Evolutionary conservation across 2,113 vertebrate genomes (phyloP), one percentile per base, ranked within the genome.

Genomic region (Dolichallabes microphthalmus): DNA sequence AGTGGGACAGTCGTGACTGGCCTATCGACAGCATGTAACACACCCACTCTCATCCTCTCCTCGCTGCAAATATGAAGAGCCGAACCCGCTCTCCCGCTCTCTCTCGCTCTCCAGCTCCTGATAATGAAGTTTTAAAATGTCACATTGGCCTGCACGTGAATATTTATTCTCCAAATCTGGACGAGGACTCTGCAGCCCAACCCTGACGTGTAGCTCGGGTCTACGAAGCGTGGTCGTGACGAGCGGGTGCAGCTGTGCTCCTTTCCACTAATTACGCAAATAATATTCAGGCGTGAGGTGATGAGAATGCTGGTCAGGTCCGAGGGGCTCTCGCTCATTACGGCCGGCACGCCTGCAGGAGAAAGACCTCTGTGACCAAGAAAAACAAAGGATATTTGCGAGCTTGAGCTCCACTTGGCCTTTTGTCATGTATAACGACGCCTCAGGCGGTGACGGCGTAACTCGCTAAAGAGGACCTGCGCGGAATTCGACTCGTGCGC

Each of bases 1-100:
- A 77, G 76, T 88, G 82, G 82, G 85, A 86, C 85, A 82, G 61
- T 86, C 78, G 74, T 86, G 78, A 86, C 85, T 84, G 71, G 53
- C 85, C 61, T 82, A 82, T 86, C 75, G 82, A 86, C 53, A 50
- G 58, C 75, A 73, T 53, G 58, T 63, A 84, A 86, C 86, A 86
- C 82, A 58, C 78, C 32, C 55, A 57, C 78, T 27, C 63, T 71
- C 50, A 52, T 55, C 39, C 30, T 14, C 20, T 58, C 66, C 50
- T 55, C 68, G 32, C 55, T 71, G 63, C 53, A 61, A 82, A 71
- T 63, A 73, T 73, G 63, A 63, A 82, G 53, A 58, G 22, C 60
- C 60, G 14, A 45, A 60, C 20, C 60, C 27, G 0, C 27, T 32
- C 53, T 30, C 64, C 0, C 66, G 19, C 15, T 9, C 27, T 69